These are phyloP conservation scores for Apodemia hepburni DNA, from an alignment of 2,888 invertebrate genomes.

Conservation along the genomic window DNA sequence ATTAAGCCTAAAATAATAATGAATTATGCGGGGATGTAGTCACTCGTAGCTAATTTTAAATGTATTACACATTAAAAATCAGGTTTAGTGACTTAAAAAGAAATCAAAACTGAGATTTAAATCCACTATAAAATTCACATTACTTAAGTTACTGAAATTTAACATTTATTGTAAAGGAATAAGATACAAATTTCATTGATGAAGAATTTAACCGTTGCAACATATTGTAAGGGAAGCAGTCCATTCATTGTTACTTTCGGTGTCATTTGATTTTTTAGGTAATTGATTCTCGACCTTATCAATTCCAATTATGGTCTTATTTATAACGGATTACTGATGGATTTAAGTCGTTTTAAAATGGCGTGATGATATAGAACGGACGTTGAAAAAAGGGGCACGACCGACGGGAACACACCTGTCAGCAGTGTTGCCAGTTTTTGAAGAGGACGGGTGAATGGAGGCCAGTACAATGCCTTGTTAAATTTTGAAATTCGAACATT, in stretches of 20 bases:
- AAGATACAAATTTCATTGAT: constrained; percentile 46
- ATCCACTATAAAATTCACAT: constrained; percentile 8
- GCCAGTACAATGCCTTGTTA: constrained; percentile 55
- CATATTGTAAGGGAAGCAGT: constrained; percentile 73
- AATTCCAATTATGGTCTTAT: constrained; percentile 28
- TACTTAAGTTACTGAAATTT: constrained; percentile 28
- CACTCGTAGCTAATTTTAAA: constrained; percentile 8
- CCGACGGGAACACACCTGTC: constrained; percentile 78
- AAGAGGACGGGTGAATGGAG: constrained; percentile 72
- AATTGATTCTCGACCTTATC: constrained; percentile 27
- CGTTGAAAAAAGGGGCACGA: constrained; percentile 75
- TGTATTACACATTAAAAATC: constrained; percentile 10
- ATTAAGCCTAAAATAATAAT: not conserved
- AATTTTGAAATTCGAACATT: constrained; percentile 48
- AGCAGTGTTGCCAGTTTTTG: constrained; percentile 76
- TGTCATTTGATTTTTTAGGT: constrained; percentile 35
- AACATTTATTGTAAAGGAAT: constrained; percentile 33
- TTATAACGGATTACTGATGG: constrained; percentile 28
- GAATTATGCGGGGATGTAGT: not conserved
- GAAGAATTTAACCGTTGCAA: constrained; percentile 62
- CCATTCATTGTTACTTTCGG: constrained; percentile 73
- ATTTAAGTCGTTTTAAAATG: constrained; percentile 40
- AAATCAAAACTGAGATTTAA: constrained; percentile 9
- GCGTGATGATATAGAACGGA: constrained; percentile 59
- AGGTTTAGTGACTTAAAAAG: constrained; percentile 2